These are phyloP conservation scores for Rhinolophus sinicus DNA, from an alignment of 2,113 vertebrate species.

Conservation along the genomic window DNA sequence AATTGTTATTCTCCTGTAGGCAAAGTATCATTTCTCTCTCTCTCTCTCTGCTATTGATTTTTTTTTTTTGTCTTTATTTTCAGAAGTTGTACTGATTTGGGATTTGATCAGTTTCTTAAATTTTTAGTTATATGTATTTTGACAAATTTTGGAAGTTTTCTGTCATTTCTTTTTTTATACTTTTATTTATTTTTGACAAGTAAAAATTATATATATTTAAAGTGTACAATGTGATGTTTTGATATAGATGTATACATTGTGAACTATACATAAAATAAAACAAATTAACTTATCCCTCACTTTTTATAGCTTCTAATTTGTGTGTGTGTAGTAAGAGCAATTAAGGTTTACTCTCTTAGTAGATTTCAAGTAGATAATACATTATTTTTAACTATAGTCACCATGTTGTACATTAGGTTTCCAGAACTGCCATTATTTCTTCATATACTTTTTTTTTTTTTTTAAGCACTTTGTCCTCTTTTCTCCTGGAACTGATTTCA, in stretches of 20 bases:
- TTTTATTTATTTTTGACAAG: background rate
- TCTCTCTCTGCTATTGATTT: background rate
- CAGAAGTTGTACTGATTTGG: background rate
- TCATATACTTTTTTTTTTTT: background rate
- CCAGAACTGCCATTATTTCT: background rate
- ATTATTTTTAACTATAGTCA: background rate
- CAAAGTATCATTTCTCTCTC: background rate
- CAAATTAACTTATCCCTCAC: background rate
- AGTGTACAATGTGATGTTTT: background rate
- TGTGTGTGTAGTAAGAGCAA: background rate
- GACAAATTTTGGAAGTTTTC: background rate
- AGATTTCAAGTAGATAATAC: background rate
- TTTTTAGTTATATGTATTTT: background rate
- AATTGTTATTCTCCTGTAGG: background rate
- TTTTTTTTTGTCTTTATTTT: background rate
- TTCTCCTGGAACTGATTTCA: background rate
- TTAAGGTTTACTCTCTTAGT: background rate
- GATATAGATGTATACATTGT: background rate
- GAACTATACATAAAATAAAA: background rate
- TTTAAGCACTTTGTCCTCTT: background rate
- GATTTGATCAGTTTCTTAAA: background rate
- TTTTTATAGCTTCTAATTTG: background rate
- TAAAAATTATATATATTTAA: background rate
- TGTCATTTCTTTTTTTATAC: background rate
- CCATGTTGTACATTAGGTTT: background rate